phyloP scores from a whole-genome alignment of 2,113 vertebrate genomes.

The Dromiciops gliroides region DNA sequence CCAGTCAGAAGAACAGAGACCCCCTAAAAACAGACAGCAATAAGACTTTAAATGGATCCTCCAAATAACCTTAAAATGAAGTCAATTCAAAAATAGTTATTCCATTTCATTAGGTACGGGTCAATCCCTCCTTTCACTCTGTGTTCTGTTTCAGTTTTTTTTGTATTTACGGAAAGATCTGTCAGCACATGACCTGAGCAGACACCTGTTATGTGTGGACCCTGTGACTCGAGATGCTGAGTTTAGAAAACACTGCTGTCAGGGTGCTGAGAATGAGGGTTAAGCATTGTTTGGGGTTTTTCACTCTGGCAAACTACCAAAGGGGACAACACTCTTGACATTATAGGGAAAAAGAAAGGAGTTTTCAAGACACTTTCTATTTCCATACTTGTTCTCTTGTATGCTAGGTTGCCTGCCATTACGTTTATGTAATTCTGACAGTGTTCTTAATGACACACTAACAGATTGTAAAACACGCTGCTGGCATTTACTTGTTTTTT shows the following conservation, averaged over 20 bases:
- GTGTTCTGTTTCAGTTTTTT: background rate
- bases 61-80: background rate
- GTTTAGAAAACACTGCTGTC: background rate
- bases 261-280: constrained; percentile 42
- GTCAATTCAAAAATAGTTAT: background rate
- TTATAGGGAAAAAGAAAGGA: constrained; percentile 77
- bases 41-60: background rate
- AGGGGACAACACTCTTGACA: constrained; percentile 78
- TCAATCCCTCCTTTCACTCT: background rate
- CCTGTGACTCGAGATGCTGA: accelerated
- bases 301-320: constrained; percentile 71
- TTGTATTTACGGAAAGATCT: background rate
- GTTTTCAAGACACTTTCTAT: constrained; percentile 83
- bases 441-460: constrained; percentile 99
- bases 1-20: background rate
- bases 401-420: constrained; percentile 88
- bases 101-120: too few species aligned
- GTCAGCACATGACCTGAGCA: background rate
- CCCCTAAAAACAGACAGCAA: background rate
- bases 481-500: constrained; percentile 90
- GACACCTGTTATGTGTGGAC: background rate
- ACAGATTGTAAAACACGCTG: constrained; percentile 99
- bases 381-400: constrained; percentile 84
- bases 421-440: constrained; percentile 95
- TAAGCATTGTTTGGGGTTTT: constrained; percentile 53